Percentiles rank a stretch among this genome's conserved stretches.
Evolutionary conservation across 2,888 invertebrate genomes (phyloP).

Genomic region (Anoplius nigerrimus): DNA sequence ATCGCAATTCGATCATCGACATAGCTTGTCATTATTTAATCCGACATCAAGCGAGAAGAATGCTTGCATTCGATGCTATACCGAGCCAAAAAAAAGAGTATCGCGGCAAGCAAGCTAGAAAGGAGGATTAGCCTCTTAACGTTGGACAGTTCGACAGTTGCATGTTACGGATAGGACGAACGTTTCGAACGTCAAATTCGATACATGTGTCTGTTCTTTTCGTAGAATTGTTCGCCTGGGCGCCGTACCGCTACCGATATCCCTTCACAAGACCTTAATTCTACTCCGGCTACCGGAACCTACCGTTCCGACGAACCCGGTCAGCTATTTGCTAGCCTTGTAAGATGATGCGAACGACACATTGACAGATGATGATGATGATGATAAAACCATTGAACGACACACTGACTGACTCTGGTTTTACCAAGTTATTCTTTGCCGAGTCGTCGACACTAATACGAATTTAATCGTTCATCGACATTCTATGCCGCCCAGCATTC

Average conservation of each 20-base stretch:
- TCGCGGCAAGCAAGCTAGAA: neutral
- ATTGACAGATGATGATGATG: neutral
- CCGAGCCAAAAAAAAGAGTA: slow-evolving; percentile 16
- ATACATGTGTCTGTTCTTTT: slow-evolving; percentile 53
- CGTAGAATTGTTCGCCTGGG: slow-evolving; percentile 73
- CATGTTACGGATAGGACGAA: neutral
- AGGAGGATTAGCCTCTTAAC: neutral
- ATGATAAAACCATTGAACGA: neutral
- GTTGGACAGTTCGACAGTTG: neutral
- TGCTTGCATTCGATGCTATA: slow-evolving; percentile 18
- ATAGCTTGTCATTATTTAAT: too few species aligned
- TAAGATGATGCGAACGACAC: neutral
- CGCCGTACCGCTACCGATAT: slow-evolving; percentile 68
- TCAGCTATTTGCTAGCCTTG: slow-evolving; percentile 23
- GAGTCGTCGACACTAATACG: too few species aligned
- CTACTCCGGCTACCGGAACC: slow-evolving; percentile 39
- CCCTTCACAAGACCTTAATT: slow-evolving; percentile 73
- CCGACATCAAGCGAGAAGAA: too few species aligned
- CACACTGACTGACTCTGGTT: too few species aligned
- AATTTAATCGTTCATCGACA: too few species aligned
- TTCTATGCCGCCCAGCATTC: too few species aligned
- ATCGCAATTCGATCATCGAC: too few species aligned
- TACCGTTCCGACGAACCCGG: slow-evolving; percentile 24
- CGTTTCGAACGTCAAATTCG: neutral
- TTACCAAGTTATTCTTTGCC: too few species aligned